Evolutionary conservation across 1,140 invertebrate genomes (phyloP), one percentile per base, ranked within the genome.

Genomic region (Mylabris phalerata): DNA sequence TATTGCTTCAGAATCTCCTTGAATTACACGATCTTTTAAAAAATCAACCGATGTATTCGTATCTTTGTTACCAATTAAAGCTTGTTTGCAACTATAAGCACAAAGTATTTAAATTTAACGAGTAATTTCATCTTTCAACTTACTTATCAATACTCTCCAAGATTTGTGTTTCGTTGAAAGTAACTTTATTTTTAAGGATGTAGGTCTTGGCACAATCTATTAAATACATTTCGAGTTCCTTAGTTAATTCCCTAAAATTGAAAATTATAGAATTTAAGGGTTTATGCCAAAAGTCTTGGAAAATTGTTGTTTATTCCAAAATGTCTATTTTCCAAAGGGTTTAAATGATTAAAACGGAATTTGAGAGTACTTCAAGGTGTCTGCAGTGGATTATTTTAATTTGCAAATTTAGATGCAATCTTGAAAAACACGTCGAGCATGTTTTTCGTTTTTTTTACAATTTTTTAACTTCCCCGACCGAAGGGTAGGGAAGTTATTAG

Each of bases 81-180:
- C 11, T 43, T 52, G 40, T 41, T 47, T n/a, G 26, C 7, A 26
- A 19, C 27, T 41, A 10, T 44, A 19, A 19, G 19, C 19, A 19
- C 19, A 44, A 26, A 26, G 41, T 52, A 43, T 32, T 32, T 19
- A 19, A 19, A 19, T 19, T 19, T 19, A 19, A 19, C 1, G 19
- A 19, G 1, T 19, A 19, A 19, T 19, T 19, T 19, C 19, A 19
- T 32, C 32, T 32, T 32, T 32, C 27, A 49, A 48, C 55, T 59
- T 57, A 66, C 64, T 55, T 57, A 44, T 66, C 56, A 44, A 66
- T 63, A 9, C 54, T 63, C 3, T 48, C 44, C 19, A 61, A 42
- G n/a, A 66, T 58, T 48, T 61, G 49, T 4, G 61, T 48, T 52
- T 61, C 48, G 32, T 50, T 32, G 13, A 66, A 56, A 6, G 9